Base-by-base conservation (phyloP, 2,113 vertebrate species). In the Psilopogon haemacephalus region DNA sequence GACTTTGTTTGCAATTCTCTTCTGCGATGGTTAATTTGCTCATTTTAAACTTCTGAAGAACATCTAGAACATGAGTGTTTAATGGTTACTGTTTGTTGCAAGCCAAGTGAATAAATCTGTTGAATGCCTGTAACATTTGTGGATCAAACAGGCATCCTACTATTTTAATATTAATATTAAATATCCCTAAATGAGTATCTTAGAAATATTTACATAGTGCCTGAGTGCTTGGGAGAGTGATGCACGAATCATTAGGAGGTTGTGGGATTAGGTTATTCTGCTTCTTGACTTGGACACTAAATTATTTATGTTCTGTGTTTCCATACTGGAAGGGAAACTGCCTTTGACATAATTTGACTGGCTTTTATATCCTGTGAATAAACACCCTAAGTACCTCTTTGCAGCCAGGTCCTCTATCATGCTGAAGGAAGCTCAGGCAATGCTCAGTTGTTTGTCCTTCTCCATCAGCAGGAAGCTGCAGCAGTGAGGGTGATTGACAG, bases 371-470 rank as follows among this genome's bases (percentile, higher is more conserved):
- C 35, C 52, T 60, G 17, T 37, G 48, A 32, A 68, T 52, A 52
- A 71, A 30, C 21, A 12, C 32, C n/a, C 70, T 32, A 52, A 52
- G 24, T 44, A 55, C 20, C 58, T 52, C 37, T 80, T 73, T 73
- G 79, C 44, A 86, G 80, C 63, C 14, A n/a, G 17, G 46, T 15
- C 32, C 80, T 72, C 0, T 5, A 17, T 80, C 4, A 4, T 46
- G 37, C 16, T 42, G 73, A 48, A 32, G 64, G 52, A 65, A 2
- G 21, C 27, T 7, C 24, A 33, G 12, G 15, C 0, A 0, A 28
- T 86, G 4, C 75, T 73, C 9, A 6, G 77, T 7, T 19, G 11
- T 38, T 67, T 68, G 30, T 74, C 74, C 27, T 62, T 24, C 56
- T 64, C 27, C 3, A 3, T 38, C 24, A 16, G 15, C 68, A 71